Evolutionary conservation across 92 coral and sea anemone genomes (phyloP), one percentile per base, ranked within the genome.

Genomic region (Phenganax stokvisi): DNA sequence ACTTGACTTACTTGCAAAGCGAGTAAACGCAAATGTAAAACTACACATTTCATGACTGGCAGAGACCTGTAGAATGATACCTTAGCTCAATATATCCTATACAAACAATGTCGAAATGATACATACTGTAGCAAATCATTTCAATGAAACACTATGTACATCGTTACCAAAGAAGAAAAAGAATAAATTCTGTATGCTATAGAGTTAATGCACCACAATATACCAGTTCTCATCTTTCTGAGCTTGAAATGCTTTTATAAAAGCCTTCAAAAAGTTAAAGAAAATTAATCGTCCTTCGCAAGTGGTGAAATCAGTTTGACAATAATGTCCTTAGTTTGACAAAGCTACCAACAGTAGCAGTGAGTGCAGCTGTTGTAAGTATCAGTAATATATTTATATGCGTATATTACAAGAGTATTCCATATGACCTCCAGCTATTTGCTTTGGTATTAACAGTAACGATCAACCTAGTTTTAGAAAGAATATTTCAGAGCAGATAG

Each of bases 211-310:
- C 47, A 37, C 47, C 47, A 37, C 47, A 37, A 5, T 37, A 37
- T 68, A 96, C 99, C 99, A 96, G 76, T 96, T 96, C 80, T 96
- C 99, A 90, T 96, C 99, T 73, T 96, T 96, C 53, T 92, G 99
- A 54, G 87, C 86, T 83, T 96, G 99, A 81, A 92, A 96, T 30
- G 91, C 96, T 83, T 92, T 90, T 70, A 88, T 89, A 80, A 96
- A 96, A 67, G 88, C 87, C 80, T 80, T 89, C 28, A 10, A 44
- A 30, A 70, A 51, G 66, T 80, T 85, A 51, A 85, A 73, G 85
- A 74, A 66, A 80, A 72, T 20, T 10, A 15, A 51, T 13, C 11
- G 59, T 30, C 17, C 16, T 29, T 29, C 56, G 8, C 55, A 80
- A 56, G n/a, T 10, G 77, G 8, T 20, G 11, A 20, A 20, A 20